A percentile compares a stretch with the other conserved stretches of the same genome.
These are phyloP conservation scores for Xylota segnis DNA, from an alignment of 2,888 invertebrate species.

Conservation along the genomic window DNA sequence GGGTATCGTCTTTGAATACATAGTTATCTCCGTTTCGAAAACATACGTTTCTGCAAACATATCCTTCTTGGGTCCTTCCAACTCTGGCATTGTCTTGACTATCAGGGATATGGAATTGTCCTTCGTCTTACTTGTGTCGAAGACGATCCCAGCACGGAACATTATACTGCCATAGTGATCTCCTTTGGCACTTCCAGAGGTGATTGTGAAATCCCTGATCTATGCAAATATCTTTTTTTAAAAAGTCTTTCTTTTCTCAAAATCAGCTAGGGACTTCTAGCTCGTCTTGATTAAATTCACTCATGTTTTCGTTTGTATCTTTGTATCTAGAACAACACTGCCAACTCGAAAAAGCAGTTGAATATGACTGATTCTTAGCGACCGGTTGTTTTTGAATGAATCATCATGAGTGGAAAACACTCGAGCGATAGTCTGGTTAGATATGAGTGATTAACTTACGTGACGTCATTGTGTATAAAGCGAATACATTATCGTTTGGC, in stretches of 20 bases:
- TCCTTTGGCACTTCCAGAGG: slow-evolving; percentile 66
- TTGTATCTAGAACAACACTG: background rate
- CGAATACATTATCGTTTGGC: too few relatives aligned
- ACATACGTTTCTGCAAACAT: slow-evolving; percentile 76
- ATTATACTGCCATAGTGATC: slow-evolving; percentile 80
- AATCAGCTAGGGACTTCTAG: slow-evolving; percentile 78
- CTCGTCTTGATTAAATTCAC: slow-evolving; percentile 77
- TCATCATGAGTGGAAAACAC: too few relatives aligned
- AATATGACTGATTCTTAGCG: too few relatives aligned
- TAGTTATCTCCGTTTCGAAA: slow-evolving; percentile 79
- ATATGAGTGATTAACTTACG: too few relatives aligned
- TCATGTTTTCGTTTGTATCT: background rate
- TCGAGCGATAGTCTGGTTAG: too few relatives aligned
- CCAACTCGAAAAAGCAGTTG: too few relatives aligned
- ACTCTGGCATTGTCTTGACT: slow-evolving; percentile 80
- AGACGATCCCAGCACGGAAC: slow-evolving; percentile 77
- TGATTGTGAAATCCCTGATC: slow-evolving; percentile 5
- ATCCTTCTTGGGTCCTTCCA: slow-evolving; percentile 79
- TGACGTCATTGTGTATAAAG: too few relatives aligned
- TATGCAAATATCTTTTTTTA: slow-evolving; percentile 37
- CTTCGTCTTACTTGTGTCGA: background rate
- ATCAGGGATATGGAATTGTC: slow-evolving; percentile 76
- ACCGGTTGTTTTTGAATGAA: too few relatives aligned
- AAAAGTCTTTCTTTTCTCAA: slow-evolving; percentile 67
- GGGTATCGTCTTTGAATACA: slow-evolving; percentile 80